Evolutionary conservation across 1,140 invertebrate species (phyloP).

Genomic region (Lordiphosa clarofinis): DNA sequence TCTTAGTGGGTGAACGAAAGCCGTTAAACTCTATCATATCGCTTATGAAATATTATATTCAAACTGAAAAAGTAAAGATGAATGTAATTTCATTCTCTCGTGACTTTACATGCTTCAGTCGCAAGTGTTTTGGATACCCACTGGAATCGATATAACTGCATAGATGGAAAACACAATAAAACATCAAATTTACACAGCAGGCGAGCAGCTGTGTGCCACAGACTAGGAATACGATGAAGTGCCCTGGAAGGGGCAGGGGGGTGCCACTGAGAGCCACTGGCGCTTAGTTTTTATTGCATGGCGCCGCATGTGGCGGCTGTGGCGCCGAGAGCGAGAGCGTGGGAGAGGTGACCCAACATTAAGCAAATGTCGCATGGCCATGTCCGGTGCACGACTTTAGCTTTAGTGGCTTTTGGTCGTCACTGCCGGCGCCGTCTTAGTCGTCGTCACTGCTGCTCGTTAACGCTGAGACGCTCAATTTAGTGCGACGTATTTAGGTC

Average conservation of each 20-base stretch:
- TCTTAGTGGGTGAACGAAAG: too few relatives aligned
- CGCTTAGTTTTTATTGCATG: constrained; percentile 58
- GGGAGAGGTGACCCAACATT: constrained; percentile 40
- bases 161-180: constrained; percentile 5
- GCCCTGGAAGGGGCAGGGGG: constrained; percentile 1
- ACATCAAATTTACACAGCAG: constrained; percentile 15
- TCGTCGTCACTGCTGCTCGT: constrained; percentile 50
- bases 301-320: constrained; percentile 57
- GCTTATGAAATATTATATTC: too few relatives aligned
- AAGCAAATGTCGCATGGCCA: constrained; percentile 59
- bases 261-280: constrained; percentile 28
- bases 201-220: background rate
- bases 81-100: too few relatives aligned
- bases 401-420: constrained; percentile 55
- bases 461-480: constrained; percentile 75
- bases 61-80: too few relatives aligned
- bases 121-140: too few relatives aligned
- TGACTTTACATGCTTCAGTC: too few relatives aligned
- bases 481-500: constrained; percentile 62
- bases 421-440: constrained; percentile 11
- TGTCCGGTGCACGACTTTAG: constrained; percentile 65
- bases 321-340: constrained; percentile 18
- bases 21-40: too few relatives aligned
- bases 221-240: background rate
- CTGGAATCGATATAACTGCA: too few relatives aligned